Evolutionary conservation across 2,113 vertebrate species (phyloP).

Genomic region (Meleagris gallopavo): DNA sequence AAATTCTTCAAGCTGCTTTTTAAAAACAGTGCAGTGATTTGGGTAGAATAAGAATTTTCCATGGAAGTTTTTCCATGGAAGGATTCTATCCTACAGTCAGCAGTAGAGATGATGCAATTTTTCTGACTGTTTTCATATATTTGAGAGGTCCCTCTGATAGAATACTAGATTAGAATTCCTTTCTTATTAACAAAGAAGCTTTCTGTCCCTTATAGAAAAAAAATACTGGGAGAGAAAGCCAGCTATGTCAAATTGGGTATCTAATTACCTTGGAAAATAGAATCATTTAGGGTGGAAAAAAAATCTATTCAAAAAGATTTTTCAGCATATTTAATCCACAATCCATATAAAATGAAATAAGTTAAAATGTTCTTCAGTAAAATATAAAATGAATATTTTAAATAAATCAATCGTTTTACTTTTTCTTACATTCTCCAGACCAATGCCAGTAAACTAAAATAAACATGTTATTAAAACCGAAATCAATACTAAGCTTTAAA

Average conservation of each 20-base stretch:
- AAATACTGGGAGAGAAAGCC: not conserved
- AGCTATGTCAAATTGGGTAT: not conserved
- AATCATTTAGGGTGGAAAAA: not conserved
- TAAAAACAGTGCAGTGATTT: not conserved
- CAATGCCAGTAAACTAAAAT: conserved; percentile 76
- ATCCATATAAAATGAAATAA: not conserved
- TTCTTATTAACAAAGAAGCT: not conserved
- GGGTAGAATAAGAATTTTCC: not conserved
- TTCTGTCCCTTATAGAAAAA: not conserved
- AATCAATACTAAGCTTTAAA: conserved; percentile 80
- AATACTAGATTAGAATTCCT: not conserved
- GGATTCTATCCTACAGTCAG: not conserved
- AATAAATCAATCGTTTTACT: conserved; percentile 55
- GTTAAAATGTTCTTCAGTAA: conserved; percentile 27
- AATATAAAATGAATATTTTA: conserved; percentile 28
- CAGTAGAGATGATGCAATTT: not conserved
- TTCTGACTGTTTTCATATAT: not conserved
- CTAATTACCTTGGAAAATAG: not conserved
- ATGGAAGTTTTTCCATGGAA: not conserved
- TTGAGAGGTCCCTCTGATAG: not conserved
- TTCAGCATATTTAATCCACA: not conserved
- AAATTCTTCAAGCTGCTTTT: not conserved
- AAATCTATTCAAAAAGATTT: not conserved
- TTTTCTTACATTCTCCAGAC: conserved; percentile 55
- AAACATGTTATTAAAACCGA: conserved; percentile 81